Conservation (phyloP, 2,113 vertebrate genomes). For the Cyprinodon tularosa region DNA sequence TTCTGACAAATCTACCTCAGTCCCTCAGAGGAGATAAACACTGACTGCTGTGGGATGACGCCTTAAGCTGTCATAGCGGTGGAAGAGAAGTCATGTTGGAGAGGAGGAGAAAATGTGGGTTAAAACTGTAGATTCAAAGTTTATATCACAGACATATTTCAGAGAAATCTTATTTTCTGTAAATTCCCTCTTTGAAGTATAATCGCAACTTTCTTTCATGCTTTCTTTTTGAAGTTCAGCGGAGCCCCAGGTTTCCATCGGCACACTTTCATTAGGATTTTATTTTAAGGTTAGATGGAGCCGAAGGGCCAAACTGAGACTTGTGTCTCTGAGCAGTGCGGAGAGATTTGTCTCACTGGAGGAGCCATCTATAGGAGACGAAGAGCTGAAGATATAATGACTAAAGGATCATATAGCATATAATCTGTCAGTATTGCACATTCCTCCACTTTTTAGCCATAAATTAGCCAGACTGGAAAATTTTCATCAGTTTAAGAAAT, state of each 20-base stretch:
- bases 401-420: conserved; percentile 6
- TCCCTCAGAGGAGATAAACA: conserved; percentile 53
- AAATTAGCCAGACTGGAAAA: neutral
- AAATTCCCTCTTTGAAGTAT: conserved; percentile 2
- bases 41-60: conserved; percentile 35
- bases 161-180: neutral
- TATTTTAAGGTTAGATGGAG: conserved; percentile 16
- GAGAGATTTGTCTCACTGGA: conserved; percentile 19
- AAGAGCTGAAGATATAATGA: conserved; percentile 30
- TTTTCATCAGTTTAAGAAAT: neutral
- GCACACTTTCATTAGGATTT: conserved; percentile 13
- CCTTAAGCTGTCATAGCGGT: conserved; percentile 39
- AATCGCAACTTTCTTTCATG: conserved; percentile 18
- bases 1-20: conserved; percentile 56
- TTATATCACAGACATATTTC: neutral
- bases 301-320: conserved; percentile 38
- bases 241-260: conserved; percentile 25
- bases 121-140: neutral
- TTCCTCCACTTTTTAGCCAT: neutral
- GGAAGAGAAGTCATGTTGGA: conserved; percentile 35
- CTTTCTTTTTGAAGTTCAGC: conserved; percentile 18
- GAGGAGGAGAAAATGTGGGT: neutral
- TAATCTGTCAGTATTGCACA: conserved; percentile 6
- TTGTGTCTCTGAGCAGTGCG: conserved; percentile 7
- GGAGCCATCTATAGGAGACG: conserved; percentile 1